Evolutionary conservation across 2,888 invertebrate species (phyloP).

Genomic region (Anodontia alba): DNA sequence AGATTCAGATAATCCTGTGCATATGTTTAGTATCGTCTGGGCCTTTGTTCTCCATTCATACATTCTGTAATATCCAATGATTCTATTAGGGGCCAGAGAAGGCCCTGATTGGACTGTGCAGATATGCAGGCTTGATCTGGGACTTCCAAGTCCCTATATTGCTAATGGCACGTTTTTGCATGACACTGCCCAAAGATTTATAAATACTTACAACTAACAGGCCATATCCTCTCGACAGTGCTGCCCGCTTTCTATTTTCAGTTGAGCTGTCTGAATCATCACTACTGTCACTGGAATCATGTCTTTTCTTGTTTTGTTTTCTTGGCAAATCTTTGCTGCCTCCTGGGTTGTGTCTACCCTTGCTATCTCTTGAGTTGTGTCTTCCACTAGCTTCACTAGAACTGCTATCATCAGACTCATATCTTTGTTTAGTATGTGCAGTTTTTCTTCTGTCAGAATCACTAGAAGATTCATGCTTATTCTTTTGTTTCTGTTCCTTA

Average conservation of each 20-base stretch:
- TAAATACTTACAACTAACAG: slow-evolving; percentile 32
- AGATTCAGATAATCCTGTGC: too few species aligned
- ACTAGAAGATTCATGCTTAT: neutral
- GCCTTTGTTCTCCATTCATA: too few species aligned
- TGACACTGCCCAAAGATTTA: too few species aligned
- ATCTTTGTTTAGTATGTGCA: neutral
- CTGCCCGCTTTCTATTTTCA: slow-evolving; percentile 17
- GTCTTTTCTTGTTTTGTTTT: slow-evolving; percentile 17
- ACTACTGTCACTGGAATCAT: slow-evolving; percentile 33
- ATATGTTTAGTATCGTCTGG: too few species aligned
- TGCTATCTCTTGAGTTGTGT: neutral
- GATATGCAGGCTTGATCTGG: too few species aligned
- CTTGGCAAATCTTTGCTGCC: neutral
- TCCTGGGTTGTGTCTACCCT: too few species aligned
- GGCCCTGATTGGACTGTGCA: too few species aligned
- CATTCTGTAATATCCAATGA: too few species aligned
- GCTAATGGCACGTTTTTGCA: too few species aligned
- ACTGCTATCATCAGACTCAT: neutral
- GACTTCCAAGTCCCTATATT: too few species aligned
- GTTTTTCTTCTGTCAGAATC: neutral
- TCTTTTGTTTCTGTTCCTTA: neutral
- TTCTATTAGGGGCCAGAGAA: too few species aligned
- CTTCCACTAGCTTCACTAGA: neutral
- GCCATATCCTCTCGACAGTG: slow-evolving; percentile 43
- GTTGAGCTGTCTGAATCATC: slow-evolving; percentile 27